Evolutionary conservation across 2,113 vertebrate genomes (phyloP), one percentile per base, ranked within the genome.

Genomic region (Scophthalmus maximus): DNA sequence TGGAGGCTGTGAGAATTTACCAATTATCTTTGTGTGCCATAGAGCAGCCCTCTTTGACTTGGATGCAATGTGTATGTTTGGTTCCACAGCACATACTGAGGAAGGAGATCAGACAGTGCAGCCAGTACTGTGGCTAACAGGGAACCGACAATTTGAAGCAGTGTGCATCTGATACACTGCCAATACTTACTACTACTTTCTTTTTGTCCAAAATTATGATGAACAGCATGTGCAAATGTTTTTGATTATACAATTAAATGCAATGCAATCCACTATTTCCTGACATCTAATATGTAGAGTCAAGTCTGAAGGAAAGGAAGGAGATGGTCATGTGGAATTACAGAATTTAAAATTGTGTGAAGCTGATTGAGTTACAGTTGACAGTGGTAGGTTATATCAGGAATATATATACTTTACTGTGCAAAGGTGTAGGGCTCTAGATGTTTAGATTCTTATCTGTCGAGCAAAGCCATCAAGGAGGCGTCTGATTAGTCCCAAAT

Each of bases 1-100:
- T 78, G 47, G 47, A 80, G 73, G 82, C 87, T 71, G 56, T 38
- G 62, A 70, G 34, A 83, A 85, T 83, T 68, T 53, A 69, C 60
- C 73, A 78, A 77, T 83, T 85, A 85, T 81, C 63, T n/a, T 25
- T 76, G 67, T 81, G 79, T 56, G 46, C 52, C 64, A 38, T 52
- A 30, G 63, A 79, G 76, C 68, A 70, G 26, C 65, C 25, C 72
- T 71, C 55, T 74, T 81, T 77, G 79, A 82, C 76, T 76, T 84
- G 73, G 68, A 74, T 68, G 44, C 38, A 66, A 72, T 11, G 57
- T 4, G 1, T 61, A 44, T 6, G n/a, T 80, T 84, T 84, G 62
- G 63, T 51, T 84, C 58, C 22, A 30, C 36, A 44, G 60, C 59
- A 68, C 55, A 78, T 46, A 73, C n/a, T 22, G 42, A 63, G 67